Evolutionary conservation across 2,113 vertebrate species (phyloP), one percentile per base, ranked within the genome.

Genomic region (Calidris pugnax): DNA sequence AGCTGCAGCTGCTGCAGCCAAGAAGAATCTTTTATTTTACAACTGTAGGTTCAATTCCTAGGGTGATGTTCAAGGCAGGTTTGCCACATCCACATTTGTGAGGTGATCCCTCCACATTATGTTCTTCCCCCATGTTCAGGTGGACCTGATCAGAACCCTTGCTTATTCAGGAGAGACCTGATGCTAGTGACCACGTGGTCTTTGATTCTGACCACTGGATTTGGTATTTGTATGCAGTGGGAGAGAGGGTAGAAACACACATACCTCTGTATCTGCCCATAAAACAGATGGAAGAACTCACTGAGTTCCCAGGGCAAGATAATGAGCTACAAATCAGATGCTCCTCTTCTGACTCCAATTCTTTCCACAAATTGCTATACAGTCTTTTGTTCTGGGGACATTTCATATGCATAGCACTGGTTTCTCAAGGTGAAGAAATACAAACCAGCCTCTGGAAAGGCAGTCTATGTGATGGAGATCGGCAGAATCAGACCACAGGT

Each of bases 81-180:
- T 93, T 77, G 33, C 51, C 48, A 60, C 33, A 73, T 47, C 5
- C 50, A 26, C 15, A 21, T 43, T 64, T 4, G 0, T 8, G 20
- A 30, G 12, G 8, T 35, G 7, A 67, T 39, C 4, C 33, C 30
- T 69, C 12, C 16, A 28, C 6, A 7, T 72, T 24, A 26, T 12
- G 11, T 28, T 68, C n/a, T 64, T 56, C 27, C 23, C 59, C 60
- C 27, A 27, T 0, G 0, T 78, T 57, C 19, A 62, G 26, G 5
- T 26, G 14, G 14, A 67, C 11, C 8, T 43, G 6, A 28, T 35
- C 19, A 90, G 28, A 64, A 50, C 8, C 7, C 8, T 60, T 87
- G 9, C 2, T 62, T 19, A 7, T n/a, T 80, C 59, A 48, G 37
- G 23, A 74, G 9, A 30, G 39, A 85, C 9, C 21, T 71, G 50